Percentiles rank a stretch among this genome's conserved stretches.
Conservation (phyloP, 2,888 invertebrate genomes). For the Brachypalpus laphriformis region DNA sequence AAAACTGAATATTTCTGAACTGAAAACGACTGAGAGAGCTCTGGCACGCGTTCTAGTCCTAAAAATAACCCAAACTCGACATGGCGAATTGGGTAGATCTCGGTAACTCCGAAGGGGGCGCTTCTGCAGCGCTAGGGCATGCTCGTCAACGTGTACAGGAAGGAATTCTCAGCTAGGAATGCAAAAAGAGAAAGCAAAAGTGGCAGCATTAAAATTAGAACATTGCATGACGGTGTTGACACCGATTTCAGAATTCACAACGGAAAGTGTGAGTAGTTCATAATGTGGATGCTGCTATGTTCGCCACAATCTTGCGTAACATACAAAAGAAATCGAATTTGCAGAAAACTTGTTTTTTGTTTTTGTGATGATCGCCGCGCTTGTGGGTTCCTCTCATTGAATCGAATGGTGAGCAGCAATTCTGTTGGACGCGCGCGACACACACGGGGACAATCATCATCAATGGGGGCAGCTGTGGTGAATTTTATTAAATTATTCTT, state of each 20-base stretch:
- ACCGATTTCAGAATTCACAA: slow-evolving; percentile 48
- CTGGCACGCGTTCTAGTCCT: slow-evolving; percentile 66
- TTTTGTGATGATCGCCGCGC: slow-evolving; percentile 30
- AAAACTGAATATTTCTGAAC: slow-evolving; percentile 60
- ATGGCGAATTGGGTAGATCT: slow-evolving; percentile 22
- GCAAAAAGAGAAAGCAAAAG: slow-evolving; percentile 8
- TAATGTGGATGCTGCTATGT: slow-evolving; percentile 15
- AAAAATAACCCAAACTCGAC: slow-evolving; percentile 57
- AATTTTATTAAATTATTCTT: slow-evolving; percentile 20
- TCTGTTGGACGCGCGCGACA: neutral
- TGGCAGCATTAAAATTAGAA: slow-evolving; percentile 54
- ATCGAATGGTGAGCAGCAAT: slow-evolving; percentile 22
- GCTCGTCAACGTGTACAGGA: neutral
- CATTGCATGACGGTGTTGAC: slow-evolving; percentile 52
- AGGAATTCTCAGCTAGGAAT: slow-evolving; percentile 32
- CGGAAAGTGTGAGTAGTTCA: neutral
- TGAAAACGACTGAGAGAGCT: slow-evolving; percentile 32
- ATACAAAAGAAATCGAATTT: slow-evolving; percentile 49
- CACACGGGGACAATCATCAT: slow-evolving; percentile 8
- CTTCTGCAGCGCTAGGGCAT: neutral
- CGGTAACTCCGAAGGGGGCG: slow-evolving; percentile 16
- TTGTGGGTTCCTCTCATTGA: slow-evolving; percentile 26
- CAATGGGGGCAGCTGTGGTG: neutral
- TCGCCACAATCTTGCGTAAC: slow-evolving; percentile 52
- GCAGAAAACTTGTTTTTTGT: slow-evolving; percentile 38